Evolutionary conservation across 2,888 invertebrate species (phyloP), one percentile per base, ranked within the genome.

Genomic region (Syrista parreyssii): DNA sequence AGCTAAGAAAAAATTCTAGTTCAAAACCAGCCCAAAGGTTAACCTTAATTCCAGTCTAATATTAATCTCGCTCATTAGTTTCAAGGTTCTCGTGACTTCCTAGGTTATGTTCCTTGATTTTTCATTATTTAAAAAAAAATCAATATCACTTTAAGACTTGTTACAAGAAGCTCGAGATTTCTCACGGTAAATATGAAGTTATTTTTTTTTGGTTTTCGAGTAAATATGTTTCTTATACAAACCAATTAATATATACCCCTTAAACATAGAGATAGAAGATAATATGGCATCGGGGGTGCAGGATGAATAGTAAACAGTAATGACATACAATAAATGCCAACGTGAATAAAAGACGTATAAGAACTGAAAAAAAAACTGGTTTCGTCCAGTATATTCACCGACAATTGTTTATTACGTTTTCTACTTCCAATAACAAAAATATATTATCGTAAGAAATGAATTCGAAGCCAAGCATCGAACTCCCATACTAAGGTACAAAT

Each of bases 391-490:
- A 23, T 55, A 71, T 23, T 71, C 32, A 71, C 71, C 71, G 33
- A 71, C 31, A 32, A 71, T 71, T 33, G 33, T 84, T 82, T 86
- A 87, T 87, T 87, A 87, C 83, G 55, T 86, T 81, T 77, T 85
- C 86, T 85, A 86, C 83, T 86, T 87, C 84, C 85, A 86, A 86
- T 88, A 87, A 88, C 86, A 88, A 88, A 88, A 88, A 88, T 88
- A 88, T 87, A 87, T 87, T 84, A 85, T 88, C 79, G 85, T 87
- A 85, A 84, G 84, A 87, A 88, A 86, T 83, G 82, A 86, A 88
- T 86, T 85, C 83, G 77, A 87, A 86, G 86, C 86, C 84, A 85
- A 83, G 83, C 81, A 81, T 86, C 82, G 74, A 74, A 35, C 68
- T 75, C 68, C 40, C 30, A 15, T 23, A 55, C 55, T 68, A 68